These are phyloP conservation scores for Squalus acanthias DNA, from an alignment of 2,797 vertebrate genomes.

Conservation along the genomic window DNA sequence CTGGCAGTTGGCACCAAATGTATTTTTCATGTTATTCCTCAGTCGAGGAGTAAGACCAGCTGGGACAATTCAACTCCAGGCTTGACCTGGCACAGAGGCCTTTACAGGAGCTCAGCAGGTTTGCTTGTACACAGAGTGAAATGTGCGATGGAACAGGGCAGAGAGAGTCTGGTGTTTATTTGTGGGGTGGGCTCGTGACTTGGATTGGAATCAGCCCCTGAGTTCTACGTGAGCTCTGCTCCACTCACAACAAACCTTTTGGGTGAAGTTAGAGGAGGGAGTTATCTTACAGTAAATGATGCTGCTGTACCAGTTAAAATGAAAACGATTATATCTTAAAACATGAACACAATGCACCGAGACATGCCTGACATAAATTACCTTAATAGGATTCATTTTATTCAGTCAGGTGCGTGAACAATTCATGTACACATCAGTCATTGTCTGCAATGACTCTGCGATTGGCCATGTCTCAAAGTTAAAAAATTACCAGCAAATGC, in stretches of 20 bases:
- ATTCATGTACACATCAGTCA: conserved; percentile 22
- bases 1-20: not conserved
- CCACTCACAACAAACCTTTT: not conserved
- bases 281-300: not conserved
- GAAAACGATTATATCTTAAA: conserved; percentile 13
- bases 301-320: not conserved
- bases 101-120: not conserved
- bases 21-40: not conserved
- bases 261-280: not conserved
- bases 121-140: not conserved
- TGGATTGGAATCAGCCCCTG: not conserved
- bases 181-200: not conserved
- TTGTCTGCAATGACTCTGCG: not conserved
- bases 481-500: not conserved
- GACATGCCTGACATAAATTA: conserved; percentile 35
- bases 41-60: not conserved
- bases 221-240: not conserved
- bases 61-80: not conserved
- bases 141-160: not conserved
- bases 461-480: not conserved
- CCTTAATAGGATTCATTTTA: conserved; percentile 22
- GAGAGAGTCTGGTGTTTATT: not conserved
- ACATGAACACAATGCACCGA: not conserved
- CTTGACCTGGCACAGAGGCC: not conserved
- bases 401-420: conserved; percentile 27